Conservation (phyloP, 2,797 vertebrate genomes). For the Clarias laeviceps region DNA sequence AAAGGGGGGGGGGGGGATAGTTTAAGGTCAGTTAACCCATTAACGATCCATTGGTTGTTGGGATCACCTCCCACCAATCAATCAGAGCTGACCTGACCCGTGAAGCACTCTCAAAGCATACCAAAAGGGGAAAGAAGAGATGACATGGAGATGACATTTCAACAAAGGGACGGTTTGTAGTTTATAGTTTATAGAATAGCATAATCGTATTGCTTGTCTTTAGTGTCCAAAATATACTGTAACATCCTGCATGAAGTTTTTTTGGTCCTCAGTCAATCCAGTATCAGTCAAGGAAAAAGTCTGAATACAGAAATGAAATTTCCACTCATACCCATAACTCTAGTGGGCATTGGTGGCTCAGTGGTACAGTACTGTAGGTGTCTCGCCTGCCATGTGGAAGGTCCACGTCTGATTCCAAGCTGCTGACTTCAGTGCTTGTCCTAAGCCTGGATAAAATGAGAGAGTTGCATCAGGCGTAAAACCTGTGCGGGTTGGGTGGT, state of each 20-base stretch:
- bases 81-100: background rate
- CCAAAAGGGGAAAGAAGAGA: too few relatives aligned
- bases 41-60: background rate
- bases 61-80: background rate
- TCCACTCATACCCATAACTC: background rate
- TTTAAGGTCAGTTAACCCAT: slow-evolving; percentile 31
- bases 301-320: background rate
- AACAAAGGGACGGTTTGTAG: background rate
- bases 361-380: too few relatives aligned
- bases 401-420: too few relatives aligned
- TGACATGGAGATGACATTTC: background rate
- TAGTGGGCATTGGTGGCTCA: too few relatives aligned
- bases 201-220: background rate
- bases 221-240: background rate
- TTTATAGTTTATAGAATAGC: slow-evolving; percentile 8
- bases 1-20: background rate
- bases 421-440: too few relatives aligned
- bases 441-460: too few relatives aligned
- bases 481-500: too few relatives aligned
- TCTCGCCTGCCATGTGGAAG: too few relatives aligned
- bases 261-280: background rate
- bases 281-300: background rate
- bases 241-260: background rate
- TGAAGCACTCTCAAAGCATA: background rate
- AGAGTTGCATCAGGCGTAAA: too few relatives aligned